Conservation (phyloP, 2,888 invertebrate species). For the Archaeoteleia sp. region DNA sequence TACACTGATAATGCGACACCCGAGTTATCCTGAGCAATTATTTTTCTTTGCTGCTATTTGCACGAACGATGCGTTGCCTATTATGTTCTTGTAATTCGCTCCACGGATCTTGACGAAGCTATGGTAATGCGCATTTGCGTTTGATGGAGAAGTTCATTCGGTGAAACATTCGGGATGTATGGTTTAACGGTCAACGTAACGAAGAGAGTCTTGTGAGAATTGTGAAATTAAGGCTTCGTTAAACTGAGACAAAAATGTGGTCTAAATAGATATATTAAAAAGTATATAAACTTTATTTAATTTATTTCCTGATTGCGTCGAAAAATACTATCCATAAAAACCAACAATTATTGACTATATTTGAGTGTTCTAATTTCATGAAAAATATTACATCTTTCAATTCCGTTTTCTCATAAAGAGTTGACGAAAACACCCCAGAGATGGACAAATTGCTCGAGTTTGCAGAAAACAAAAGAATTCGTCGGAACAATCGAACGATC, state of each 20-base stretch:
- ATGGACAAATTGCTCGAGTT: conserved; percentile 31
- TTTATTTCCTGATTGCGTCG: no score
- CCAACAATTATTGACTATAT: no score
- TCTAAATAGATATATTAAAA: no score
- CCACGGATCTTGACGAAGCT: background rate
- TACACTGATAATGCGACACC: conserved; percentile 72
- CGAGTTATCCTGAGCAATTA: conserved; percentile 74
- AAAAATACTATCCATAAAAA: no score
- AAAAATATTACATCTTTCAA: no score
- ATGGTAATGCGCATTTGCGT: background rate
- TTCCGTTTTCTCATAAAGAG: conserved; percentile 10
- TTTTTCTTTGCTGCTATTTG: conserved; percentile 72
- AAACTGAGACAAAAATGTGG: no score
- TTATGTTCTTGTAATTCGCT: conserved; percentile 9
- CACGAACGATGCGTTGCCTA: conserved; percentile 62
- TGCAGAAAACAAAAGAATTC: conserved; percentile 26
- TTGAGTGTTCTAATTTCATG: no score
- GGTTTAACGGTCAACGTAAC: no score
- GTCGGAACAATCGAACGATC: background rate
- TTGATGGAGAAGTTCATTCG: background rate
- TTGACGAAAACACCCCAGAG: conserved; percentile 4
- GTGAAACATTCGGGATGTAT: no score
- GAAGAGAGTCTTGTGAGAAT: no score
- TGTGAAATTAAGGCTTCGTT: no score
- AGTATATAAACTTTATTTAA: no score